These are phyloP conservation scores for Agonopterix heracliana DNA, from an alignment of 2,888 invertebrate species.

Conservation along the genomic window DNA sequence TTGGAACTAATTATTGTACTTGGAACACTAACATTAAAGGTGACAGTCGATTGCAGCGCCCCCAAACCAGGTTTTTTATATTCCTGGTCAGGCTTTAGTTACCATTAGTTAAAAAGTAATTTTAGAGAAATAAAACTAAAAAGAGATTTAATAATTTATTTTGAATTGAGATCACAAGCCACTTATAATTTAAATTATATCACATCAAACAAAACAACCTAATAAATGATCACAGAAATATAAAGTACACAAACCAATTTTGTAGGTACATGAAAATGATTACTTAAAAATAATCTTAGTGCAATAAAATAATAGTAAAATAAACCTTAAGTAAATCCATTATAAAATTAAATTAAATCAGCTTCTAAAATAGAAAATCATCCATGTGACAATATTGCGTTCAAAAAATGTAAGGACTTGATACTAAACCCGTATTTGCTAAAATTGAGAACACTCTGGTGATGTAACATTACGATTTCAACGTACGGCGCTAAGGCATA, in stretches of 20 bases:
- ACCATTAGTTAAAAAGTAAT: background rate
- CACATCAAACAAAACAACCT: constrained; percentile 37
- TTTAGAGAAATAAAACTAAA: background rate
- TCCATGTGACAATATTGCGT: too few relatives aligned
- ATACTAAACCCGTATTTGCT: background rate
- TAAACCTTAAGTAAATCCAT: constrained; percentile 11
- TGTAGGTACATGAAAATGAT: constrained; percentile 15
- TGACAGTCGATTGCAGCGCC: too few relatives aligned
- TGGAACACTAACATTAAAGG: too few relatives aligned
- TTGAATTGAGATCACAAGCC: constrained; percentile 65
- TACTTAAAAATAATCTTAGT: constrained; percentile 15
- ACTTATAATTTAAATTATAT: constrained; percentile 53
- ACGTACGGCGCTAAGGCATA: background rate
- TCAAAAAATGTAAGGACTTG: background rate
- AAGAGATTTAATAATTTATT: constrained; percentile 27
- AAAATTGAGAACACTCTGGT: background rate
- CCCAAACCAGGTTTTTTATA: too few relatives aligned
- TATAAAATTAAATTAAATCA: constrained; percentile 7
- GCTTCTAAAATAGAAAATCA: too few relatives aligned
- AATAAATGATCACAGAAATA: constrained; percentile 19
- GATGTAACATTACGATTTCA: background rate
- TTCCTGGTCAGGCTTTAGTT: too few relatives aligned
- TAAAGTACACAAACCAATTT: constrained; percentile 21
- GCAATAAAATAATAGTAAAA: constrained; percentile 3
- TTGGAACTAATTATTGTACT: too few relatives aligned